Conservation (phyloP, 2,888 invertebrate genomes). For the Plutella xylostella region DNA sequence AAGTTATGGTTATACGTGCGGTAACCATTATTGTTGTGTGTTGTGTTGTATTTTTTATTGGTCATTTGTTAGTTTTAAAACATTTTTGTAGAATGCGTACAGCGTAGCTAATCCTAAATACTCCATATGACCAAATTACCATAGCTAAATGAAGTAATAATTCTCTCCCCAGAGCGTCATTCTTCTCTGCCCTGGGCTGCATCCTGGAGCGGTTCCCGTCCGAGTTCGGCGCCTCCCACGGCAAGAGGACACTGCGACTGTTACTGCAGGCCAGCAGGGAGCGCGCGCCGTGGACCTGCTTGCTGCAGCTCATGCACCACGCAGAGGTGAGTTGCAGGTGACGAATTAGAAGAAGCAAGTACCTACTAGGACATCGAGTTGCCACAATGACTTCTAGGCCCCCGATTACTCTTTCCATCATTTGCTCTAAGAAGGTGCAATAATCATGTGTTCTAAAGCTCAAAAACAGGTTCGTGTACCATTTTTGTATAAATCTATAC, state of each 20-base stretch:
- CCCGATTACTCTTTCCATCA: neutral
- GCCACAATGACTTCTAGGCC: neutral
- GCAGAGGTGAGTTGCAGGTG: constrained; percentile 19
- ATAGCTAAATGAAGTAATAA: too few species aligned
- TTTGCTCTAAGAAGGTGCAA: neutral
- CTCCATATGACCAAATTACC: too few species aligned
- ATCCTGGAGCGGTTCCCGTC: constrained; percentile 67
- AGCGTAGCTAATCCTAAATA: too few species aligned
- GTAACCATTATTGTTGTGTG: too few species aligned
- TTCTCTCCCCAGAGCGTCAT: constrained; percentile 65
- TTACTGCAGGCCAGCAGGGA: constrained; percentile 15
- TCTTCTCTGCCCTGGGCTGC: constrained; percentile 74
- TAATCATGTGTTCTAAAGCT: neutral
- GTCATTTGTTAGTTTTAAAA: too few species aligned
- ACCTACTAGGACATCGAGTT: neutral
- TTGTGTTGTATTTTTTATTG: too few species aligned
- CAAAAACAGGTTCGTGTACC: neutral
- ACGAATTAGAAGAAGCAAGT: constrained; percentile 12
- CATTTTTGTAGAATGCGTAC: too few species aligned
- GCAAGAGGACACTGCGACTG: constrained; percentile 55
- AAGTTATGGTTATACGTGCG: too few species aligned
- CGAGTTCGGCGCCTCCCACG: constrained; percentile 63
- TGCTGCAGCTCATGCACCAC: constrained; percentile 65
- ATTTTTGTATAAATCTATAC: neutral
- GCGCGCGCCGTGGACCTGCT: constrained; percentile 78